Evolutionary conservation across 2,113 vertebrate species (phyloP).

Genomic region (Lamprologus speciosus): DNA sequence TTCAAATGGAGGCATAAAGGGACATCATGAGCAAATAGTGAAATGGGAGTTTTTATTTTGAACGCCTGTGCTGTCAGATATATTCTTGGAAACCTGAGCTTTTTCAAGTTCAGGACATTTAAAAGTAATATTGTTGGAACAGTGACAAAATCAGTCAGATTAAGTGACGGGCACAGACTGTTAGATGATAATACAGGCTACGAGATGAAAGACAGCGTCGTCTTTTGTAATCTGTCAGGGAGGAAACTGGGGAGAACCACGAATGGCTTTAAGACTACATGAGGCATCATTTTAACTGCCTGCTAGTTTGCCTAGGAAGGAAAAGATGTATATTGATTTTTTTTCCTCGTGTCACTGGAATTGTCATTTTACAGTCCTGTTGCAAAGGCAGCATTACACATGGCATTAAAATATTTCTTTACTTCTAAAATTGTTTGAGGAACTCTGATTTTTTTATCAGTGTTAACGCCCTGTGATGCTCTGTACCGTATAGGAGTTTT

Average conservation of each 20-base stretch:
- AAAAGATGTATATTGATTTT: constrained; percentile 40
- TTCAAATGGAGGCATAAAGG: not conserved
- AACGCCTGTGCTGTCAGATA: not conserved
- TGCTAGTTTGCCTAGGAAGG: constrained; percentile 32
- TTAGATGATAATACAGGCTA: constrained; percentile 51
- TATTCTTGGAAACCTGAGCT: not conserved
- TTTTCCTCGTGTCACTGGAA: not conserved
- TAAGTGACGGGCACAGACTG: constrained; percentile 35
- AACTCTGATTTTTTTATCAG: not conserved
- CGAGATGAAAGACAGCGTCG: constrained; percentile 38
- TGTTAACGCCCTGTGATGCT: not conserved
- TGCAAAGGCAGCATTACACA: not conserved
- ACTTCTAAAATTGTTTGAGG: not conserved
- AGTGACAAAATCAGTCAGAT: constrained; percentile 53
- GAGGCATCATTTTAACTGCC: constrained; percentile 27
- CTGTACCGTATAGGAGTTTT: not conserved
- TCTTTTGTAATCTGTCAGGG: constrained; percentile 56
- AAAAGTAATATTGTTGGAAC: constrained; percentile 16
- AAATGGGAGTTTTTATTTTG: not conserved
- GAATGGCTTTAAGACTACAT: constrained; percentile 18
- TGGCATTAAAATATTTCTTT: not conserved
- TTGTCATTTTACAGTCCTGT: constrained; percentile 42
- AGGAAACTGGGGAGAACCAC: constrained; percentile 27
- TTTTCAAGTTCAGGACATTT: not conserved
- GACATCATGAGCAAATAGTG: not conserved